Percentiles rank a stretch among this genome's conserved stretches.
Conservation (phyloP, 2,888 invertebrate species). For the Habroteleia sp. region DNA sequence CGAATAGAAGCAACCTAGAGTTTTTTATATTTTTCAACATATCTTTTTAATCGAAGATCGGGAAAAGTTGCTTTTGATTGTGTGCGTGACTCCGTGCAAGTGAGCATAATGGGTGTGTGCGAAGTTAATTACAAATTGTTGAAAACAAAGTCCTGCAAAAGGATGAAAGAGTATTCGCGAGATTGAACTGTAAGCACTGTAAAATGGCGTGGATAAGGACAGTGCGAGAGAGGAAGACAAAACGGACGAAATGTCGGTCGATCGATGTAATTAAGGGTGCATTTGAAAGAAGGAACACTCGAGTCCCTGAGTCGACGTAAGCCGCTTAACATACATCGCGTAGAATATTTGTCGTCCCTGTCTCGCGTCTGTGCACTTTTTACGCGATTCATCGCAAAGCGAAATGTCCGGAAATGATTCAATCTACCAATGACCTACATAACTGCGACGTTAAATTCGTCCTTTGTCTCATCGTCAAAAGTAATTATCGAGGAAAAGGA, state of each 20-base stretch:
- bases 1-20: too few species aligned
- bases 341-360: constrained; percentile 58
- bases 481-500: constrained; percentile 9
- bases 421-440: constrained; percentile 57
- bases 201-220: constrained; percentile 38
- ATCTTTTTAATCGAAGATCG: too few species aligned
- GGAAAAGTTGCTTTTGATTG: too few species aligned
- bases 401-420: constrained; percentile 54
- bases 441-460: constrained; percentile 7
- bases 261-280: constrained; percentile 65
- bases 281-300: constrained; percentile 63
- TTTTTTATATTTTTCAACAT: too few species aligned
- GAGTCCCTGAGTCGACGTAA: constrained; percentile 53
- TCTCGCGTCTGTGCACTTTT: constrained; percentile 50
- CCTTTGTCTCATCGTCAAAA: constrained; percentile 23
- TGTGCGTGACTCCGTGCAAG: too few species aligned
- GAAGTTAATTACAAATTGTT: too few species aligned
- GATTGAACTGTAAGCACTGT: constrained; percentile 8
- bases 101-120: too few species aligned
- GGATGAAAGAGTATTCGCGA: too few species aligned
- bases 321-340: constrained; percentile 64
- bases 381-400: constrained; percentile 30
- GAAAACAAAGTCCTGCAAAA: too few species aligned
- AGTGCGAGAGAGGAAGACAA: constrained; percentile 44
- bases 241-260: constrained; percentile 64